These are phyloP conservation scores for Emys orbicularis DNA, from an alignment of 2,797 vertebrate species.

Conservation along the genomic window DNA sequence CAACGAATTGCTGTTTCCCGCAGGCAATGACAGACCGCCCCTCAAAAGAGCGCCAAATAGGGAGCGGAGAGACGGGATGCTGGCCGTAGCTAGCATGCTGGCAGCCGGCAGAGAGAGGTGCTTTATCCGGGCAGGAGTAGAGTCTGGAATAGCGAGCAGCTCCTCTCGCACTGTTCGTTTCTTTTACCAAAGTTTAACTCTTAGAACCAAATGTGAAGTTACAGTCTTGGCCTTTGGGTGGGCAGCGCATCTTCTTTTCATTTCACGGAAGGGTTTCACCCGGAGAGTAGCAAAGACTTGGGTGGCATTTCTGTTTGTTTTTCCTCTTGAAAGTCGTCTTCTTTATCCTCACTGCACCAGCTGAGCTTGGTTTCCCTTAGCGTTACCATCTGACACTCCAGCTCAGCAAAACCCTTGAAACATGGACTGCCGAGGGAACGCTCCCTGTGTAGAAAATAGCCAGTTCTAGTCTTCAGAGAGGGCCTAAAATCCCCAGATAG, in stretches of 20 bases:
- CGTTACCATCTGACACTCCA: not conserved
- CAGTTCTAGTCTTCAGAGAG: slow-evolving; percentile 11
- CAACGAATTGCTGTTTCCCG: not conserved
- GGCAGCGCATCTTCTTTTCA: slow-evolving; percentile 9
- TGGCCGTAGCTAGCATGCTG: not conserved
- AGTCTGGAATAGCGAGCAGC: not conserved
- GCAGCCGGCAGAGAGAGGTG: not conserved
- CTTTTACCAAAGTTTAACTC: slow-evolving; percentile 67
- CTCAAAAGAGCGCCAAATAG: not conserved
- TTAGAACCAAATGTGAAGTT: slow-evolving; percentile 59
- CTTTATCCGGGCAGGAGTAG: not conserved
- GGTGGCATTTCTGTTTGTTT: not conserved
- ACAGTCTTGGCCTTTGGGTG: slow-evolving; percentile 50
- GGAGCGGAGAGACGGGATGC: not conserved
- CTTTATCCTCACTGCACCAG: not conserved
- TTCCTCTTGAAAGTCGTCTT: not conserved
- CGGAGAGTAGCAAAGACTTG: fast-evolving
- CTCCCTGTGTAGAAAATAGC: not conserved
- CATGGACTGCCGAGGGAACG: not conserved
- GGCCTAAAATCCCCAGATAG: no score
- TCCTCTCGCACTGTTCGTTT: slow-evolving; percentile 2
- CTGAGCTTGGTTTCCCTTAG: not conserved
- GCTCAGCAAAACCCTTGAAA: not conserved
- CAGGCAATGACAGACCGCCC: not conserved
- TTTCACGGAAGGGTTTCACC: not conserved